These are phyloP conservation scores for Paramormyrops hopkinsi DNA, from an alignment of 2,797 vertebrate genomes.

Conservation along the genomic window DNA sequence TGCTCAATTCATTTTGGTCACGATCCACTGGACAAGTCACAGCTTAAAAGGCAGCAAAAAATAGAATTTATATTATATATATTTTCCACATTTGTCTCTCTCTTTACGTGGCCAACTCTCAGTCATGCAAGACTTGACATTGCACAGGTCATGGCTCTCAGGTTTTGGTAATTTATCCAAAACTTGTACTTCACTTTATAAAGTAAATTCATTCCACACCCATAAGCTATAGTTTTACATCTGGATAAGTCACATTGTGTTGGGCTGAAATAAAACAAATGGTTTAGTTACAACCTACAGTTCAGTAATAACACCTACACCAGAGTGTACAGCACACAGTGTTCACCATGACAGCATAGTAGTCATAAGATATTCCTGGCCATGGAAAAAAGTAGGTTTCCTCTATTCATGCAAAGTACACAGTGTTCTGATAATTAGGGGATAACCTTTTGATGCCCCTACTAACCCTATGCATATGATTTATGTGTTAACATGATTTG, in stretches of 20 bases:
- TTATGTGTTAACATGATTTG: background rate
- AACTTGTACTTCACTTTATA: background rate
- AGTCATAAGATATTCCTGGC: background rate
- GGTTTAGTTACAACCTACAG: background rate
- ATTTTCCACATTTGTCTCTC: slow-evolving; percentile 31
- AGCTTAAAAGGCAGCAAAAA: slow-evolving; percentile 39
- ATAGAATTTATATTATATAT: slow-evolving; percentile 26
- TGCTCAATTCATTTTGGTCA: slow-evolving; percentile 48
- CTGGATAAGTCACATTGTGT: background rate
- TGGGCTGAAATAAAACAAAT: background rate
- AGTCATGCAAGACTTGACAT: slow-evolving; percentile 33
- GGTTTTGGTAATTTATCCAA: background rate
- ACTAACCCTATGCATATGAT: background rate
- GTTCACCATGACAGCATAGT: background rate
- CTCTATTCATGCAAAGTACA: background rate
- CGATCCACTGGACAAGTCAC: slow-evolving; percentile 47
- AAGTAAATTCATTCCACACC: background rate
- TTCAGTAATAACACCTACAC: background rate
- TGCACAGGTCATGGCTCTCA: slow-evolving; percentile 41
- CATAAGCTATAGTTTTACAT: background rate
- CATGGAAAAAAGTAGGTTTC: background rate
- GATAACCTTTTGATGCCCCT: background rate
- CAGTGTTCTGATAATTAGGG: background rate
- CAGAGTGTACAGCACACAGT: background rate
- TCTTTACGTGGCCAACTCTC: slow-evolving; percentile 18